Evolutionary conservation across 2,113 vertebrate species (phyloP).

Genomic region (Tachuris rubrigastra): DNA sequence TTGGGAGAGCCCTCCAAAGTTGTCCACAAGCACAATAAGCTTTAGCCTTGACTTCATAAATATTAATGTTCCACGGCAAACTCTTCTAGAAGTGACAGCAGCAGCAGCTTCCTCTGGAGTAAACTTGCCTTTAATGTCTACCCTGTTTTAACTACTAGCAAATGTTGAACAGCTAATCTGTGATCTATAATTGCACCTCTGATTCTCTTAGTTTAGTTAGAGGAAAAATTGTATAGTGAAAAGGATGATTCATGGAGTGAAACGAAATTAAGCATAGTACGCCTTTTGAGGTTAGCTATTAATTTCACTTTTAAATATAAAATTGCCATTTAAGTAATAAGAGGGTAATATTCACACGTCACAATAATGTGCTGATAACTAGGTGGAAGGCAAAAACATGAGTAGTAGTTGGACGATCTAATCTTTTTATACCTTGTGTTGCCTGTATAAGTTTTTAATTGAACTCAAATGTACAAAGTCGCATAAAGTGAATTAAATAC

Average conservation of each 20-base stretch:
- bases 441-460: conserved; percentile 1
- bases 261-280: conserved; percentile 64
- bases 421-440: neutral
- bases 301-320: conserved; percentile 69
- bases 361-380: conserved; percentile 35
- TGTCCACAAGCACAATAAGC: neutral
- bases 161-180: conserved; percentile 12
- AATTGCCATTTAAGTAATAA: conserved; percentile 60
- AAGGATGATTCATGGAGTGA: conserved; percentile 38
- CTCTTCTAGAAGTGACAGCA: neutral
- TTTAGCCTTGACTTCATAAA: neutral
- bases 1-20: neutral
- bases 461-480: conserved; percentile 17
- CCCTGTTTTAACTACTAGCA: neutral
- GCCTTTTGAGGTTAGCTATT: conserved; percentile 67
- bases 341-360: conserved; percentile 8
- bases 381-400: neutral
- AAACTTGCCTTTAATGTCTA: neutral
- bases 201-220: conserved; percentile 49
- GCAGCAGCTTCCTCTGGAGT: neutral
- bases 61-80: neutral
- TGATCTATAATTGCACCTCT: conserved; percentile 43
- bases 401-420: neutral
- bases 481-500: neutral
- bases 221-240: conserved; percentile 19